Conservation (phyloP, 1,140 invertebrate species). For the Lysiphlebus fabarum region DNA sequence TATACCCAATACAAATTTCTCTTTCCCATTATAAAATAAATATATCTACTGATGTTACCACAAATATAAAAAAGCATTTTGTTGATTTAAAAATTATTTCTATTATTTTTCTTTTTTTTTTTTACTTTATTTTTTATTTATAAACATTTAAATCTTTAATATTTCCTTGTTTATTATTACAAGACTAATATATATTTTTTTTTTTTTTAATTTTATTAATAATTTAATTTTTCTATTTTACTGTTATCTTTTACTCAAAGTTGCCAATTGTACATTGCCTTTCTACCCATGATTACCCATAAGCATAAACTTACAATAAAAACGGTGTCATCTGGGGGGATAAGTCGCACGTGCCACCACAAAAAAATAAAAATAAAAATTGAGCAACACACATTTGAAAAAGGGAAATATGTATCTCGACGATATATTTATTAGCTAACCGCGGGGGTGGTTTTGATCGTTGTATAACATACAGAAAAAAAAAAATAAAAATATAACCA, state of each 20-base stretch:
- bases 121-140: conserved; percentile 14
- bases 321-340: conserved; percentile 43
- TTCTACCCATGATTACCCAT: conserved; percentile 38
- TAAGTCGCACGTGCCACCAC: conserved; percentile 40
- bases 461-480: conserved; percentile 8
- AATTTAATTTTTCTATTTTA: no score
- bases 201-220: no score
- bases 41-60: conserved; percentile 24
- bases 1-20: not conserved
- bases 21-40: no score
- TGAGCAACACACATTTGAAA: conserved; percentile 7
- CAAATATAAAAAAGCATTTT: conserved; percentile 28
- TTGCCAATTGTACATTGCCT: no score
- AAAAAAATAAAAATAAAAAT: conserved; percentile 18
- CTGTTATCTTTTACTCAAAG: no score
- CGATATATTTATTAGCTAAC: conserved; percentile 29
- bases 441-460: conserved; percentile 11
- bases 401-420: conserved; percentile 12
- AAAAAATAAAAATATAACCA: no score
- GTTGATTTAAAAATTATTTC: conserved; percentile 29
- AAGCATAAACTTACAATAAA: conserved; percentile 45
- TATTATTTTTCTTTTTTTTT: conserved; percentile 11
- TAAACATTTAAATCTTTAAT: conserved; percentile 1
- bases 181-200: no score
- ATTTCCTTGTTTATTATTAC: conserved; percentile 11